Evolutionary conservation across 2,888 invertebrate genomes (phyloP).

Genomic region (Ophioninae sp.): DNA sequence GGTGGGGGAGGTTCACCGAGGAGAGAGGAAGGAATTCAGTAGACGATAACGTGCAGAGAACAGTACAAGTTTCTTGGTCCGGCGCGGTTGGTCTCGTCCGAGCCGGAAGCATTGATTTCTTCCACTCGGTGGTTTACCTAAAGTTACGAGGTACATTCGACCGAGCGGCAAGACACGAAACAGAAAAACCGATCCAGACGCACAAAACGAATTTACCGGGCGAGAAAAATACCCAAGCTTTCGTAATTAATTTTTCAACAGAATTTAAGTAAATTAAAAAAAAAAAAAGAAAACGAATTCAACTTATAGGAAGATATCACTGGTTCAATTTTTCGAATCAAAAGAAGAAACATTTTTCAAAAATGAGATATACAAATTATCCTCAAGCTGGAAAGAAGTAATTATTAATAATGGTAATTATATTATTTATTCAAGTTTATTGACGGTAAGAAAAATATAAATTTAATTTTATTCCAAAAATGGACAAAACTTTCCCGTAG

Average conservation of each 20-base stretch:
- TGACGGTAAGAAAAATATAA: too few species aligned
- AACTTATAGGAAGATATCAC: too few species aligned
- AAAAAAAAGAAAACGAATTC: background rate
- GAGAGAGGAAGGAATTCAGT: conserved; percentile 58
- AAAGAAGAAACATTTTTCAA: too few species aligned
- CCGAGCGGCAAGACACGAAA: conserved; percentile 24
- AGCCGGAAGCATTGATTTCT: conserved; percentile 63
- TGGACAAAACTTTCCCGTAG: too few species aligned
- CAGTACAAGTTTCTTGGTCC: conserved; percentile 63
- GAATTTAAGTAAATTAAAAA: background rate
- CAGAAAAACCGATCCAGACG: conserved; percentile 9
- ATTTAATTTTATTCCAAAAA: too few species aligned
- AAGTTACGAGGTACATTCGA: conserved; percentile 55
- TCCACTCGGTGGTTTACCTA: conserved; percentile 57
- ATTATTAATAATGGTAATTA: too few species aligned
- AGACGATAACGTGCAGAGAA: conserved; percentile 64
- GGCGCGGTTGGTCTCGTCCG: conserved; percentile 49
- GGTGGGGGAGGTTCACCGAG: conserved; percentile 2
- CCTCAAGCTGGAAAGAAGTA: too few species aligned
- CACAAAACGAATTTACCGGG: conserved; percentile 37
- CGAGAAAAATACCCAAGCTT: conserved; percentile 22
- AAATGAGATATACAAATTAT: too few species aligned
- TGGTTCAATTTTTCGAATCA: too few species aligned
- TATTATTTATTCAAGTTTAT: too few species aligned
- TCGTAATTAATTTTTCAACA: conserved; percentile 13